phyloP scores from a whole-genome alignment of 2,797 vertebrate species.

The Propithecus perrieri region DNA sequence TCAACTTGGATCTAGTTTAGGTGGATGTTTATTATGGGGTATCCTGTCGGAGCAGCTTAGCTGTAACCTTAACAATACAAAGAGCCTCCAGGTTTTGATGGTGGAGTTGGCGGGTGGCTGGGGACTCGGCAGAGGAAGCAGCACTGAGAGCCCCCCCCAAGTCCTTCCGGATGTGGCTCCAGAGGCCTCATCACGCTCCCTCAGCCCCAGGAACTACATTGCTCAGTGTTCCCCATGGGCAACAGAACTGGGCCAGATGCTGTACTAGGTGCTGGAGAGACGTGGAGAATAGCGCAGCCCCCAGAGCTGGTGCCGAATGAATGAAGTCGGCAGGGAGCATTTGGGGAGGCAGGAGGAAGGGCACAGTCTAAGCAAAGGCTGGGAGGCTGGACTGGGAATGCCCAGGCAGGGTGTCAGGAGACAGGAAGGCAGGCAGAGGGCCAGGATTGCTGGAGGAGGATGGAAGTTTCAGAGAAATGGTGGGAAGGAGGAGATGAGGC shows the following conservation, averaged over 20 bases:
- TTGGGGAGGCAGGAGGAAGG: neutral
- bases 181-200: neutral
- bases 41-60: neutral
- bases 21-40: neutral
- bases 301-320: neutral
- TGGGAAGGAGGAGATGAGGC: neutral
- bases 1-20: neutral
- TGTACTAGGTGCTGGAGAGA: too few species aligned
- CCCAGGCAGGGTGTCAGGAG: neutral
- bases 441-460: too few species aligned
- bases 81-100: neutral
- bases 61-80: neutral
- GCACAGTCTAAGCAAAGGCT: neutral
- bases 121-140: neutral
- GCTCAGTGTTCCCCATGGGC: fast-evolving
- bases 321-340: neutral
- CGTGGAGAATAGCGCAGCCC: neutral
- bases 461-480: neutral
- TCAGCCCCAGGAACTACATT: neutral
- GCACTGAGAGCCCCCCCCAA: neutral
- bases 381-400: neutral
- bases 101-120: fast-evolving
- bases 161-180: neutral
- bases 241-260: fast-evolving
- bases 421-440: neutral